Evolutionary conservation across 2,797 vertebrate genomes (phyloP).

Genomic region (Rhinogobio ventralis): DNA sequence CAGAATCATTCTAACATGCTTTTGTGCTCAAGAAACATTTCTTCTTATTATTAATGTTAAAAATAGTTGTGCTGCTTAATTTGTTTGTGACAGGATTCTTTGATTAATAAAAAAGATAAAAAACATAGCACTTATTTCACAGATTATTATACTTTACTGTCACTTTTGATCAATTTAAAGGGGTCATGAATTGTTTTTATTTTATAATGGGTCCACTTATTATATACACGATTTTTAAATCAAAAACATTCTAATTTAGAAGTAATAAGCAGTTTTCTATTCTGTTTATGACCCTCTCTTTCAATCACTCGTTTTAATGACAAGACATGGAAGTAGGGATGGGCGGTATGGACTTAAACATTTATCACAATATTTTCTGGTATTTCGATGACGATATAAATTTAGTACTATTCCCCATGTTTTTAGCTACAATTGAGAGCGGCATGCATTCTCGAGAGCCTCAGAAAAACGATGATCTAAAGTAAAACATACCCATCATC

Average conservation of each 20-base stretch:
- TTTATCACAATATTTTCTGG: too few species aligned
- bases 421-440: too few species aligned
- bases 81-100: neutral
- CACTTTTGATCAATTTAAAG: neutral
- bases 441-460: too few species aligned
- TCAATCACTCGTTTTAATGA: neutral
- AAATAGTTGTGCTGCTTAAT: constrained; percentile 12
- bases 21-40: neutral
- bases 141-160: neutral
- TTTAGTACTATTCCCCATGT: too few species aligned
- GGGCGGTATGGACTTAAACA: too few species aligned
- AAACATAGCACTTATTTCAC: neutral
- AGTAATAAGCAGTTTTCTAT: neutral
- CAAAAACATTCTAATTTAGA: neutral
- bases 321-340: neutral
- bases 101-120: neutral
- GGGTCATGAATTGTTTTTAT: neutral
- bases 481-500: too few species aligned
- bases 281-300: neutral
- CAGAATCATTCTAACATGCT: neutral
- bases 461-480: too few species aligned
- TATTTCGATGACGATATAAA: too few species aligned
- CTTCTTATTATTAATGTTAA: neutral
- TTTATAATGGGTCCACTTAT: neutral
- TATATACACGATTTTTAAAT: neutral